Conservation (phyloP, 2,888 invertebrate species). For the Theretra japonica region DNA sequence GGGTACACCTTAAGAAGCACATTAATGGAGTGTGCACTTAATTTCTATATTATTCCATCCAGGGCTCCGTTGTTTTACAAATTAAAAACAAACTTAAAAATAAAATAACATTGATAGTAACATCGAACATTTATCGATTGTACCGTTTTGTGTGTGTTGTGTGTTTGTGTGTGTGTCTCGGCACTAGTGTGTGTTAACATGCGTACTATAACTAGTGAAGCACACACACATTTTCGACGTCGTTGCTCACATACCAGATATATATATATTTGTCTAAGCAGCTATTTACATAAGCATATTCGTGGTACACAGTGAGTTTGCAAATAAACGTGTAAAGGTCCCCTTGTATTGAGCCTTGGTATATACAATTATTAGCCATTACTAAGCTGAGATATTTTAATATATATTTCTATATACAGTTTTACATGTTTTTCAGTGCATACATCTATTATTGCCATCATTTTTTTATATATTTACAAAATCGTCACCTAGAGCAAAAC, state of each 20-base stretch:
- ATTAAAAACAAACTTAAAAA: slow-evolving; percentile 52
- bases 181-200: slow-evolving; percentile 67
- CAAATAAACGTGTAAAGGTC: slow-evolving; percentile 11
- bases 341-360: neutral
- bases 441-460: neutral
- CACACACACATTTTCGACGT: slow-evolving; percentile 71
- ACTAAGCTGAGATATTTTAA: slow-evolving; percentile 38
- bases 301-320: slow-evolving; percentile 37
- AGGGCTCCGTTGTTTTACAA: slow-evolving; percentile 74
- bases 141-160: slow-evolving; percentile 53
- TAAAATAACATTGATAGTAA: slow-evolving; percentile 59
- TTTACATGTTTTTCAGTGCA: slow-evolving; percentile 39
- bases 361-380: slow-evolving; percentile 28
- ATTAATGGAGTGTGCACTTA: slow-evolving; percentile 84
- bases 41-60: slow-evolving; percentile 70
- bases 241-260: slow-evolving; percentile 83
- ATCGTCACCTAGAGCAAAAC: slow-evolving; percentile 3
- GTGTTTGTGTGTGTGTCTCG: slow-evolving; percentile 58
- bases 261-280: slow-evolving; percentile 51
- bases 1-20: slow-evolving; percentile 77
- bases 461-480: neutral
- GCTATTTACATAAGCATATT: slow-evolving; percentile 55
- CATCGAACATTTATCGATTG: slow-evolving; percentile 66
- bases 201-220: slow-evolving; percentile 73
- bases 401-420: slow-evolving; percentile 16